Conservation (phyloP, 2,797 vertebrate species). For the Enoplosus armatus region DNA sequence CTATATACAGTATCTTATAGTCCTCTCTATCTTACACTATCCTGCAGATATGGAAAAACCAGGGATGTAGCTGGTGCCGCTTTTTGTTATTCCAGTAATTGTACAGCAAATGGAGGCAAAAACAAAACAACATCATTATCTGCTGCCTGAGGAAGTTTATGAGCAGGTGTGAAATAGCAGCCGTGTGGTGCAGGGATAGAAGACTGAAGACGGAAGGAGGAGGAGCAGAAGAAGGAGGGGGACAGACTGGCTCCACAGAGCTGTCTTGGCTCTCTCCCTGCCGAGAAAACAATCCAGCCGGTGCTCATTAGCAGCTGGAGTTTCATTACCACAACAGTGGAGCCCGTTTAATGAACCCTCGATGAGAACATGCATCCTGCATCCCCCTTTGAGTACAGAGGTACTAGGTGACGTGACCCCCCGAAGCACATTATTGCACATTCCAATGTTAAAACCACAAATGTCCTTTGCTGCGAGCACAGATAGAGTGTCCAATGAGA, state of each 20-base stretch:
- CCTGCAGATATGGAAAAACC: constrained; percentile 54
- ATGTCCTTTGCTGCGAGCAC: constrained; percentile 35
- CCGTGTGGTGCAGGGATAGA: constrained; percentile 46
- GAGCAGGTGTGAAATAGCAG: constrained; percentile 78
- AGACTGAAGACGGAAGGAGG: constrained; percentile 57
- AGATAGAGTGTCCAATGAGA: constrained; percentile 51
- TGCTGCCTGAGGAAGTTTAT: constrained; percentile 78
- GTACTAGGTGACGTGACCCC: constrained; percentile 67
- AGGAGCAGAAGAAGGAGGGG: constrained; percentile 41
- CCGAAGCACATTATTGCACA: constrained; percentile 64
- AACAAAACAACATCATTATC: constrained; percentile 79
- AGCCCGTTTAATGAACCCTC: constrained; percentile 82
- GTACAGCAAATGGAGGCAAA: constrained; percentile 62
- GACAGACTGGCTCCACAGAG: constrained; percentile 62
- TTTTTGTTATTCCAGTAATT: constrained; percentile 73
- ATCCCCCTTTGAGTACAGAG: constrained; percentile 64
- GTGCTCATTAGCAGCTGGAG: constrained; percentile 83
- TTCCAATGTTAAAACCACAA: constrained; percentile 57
- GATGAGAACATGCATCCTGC: constrained; percentile 80
- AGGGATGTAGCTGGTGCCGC: constrained; percentile 60
- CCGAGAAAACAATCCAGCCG: constrained; percentile 79
- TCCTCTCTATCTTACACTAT: constrained; percentile 33
- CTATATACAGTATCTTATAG: constrained; percentile 40
- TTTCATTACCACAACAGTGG: constrained; percentile 80
- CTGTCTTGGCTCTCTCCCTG: constrained; percentile 65